Conservation (phyloP, 2,797 vertebrate species). For the Loriculus beryllinus region DNA sequence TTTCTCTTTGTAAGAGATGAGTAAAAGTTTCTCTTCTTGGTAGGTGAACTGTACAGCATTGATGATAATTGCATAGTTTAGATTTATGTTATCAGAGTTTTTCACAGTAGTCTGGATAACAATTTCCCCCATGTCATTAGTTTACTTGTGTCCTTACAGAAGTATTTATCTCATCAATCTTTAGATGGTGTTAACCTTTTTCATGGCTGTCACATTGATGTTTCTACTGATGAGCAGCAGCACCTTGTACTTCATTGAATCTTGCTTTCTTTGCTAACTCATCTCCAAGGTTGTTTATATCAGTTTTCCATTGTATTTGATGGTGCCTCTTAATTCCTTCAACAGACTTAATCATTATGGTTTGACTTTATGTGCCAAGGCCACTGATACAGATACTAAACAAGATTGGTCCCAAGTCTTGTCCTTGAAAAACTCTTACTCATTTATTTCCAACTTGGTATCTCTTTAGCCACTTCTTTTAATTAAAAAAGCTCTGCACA, state of each 20-base stretch:
- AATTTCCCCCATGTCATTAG: neutral
- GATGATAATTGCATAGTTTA: neutral
- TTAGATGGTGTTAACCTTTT: neutral
- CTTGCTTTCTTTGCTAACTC: neutral
- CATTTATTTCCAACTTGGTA: neutral
- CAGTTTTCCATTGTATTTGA: neutral
- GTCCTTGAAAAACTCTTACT: neutral
- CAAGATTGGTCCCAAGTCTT: neutral
- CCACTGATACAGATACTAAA: neutral
- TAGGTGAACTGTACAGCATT: neutral
- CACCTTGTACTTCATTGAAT: neutral
- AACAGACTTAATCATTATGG: neutral
- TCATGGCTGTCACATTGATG: neutral
- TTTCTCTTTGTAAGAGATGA: neutral
- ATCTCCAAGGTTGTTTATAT: conserved; percentile 27
- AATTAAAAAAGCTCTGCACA: neutral
- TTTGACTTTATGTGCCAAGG: neutral
- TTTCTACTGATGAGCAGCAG: neutral
- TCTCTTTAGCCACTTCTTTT: neutral
- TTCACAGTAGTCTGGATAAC: neutral
- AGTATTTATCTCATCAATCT: neutral
- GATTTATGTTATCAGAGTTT: neutral
- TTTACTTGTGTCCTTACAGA: neutral
- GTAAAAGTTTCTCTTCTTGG: neutral
- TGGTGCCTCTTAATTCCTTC: conserved; percentile 7